phyloP scores from a whole-genome alignment of 2,113 vertebrate genomes.

The Cyprinodon brontotheroides region DNA sequence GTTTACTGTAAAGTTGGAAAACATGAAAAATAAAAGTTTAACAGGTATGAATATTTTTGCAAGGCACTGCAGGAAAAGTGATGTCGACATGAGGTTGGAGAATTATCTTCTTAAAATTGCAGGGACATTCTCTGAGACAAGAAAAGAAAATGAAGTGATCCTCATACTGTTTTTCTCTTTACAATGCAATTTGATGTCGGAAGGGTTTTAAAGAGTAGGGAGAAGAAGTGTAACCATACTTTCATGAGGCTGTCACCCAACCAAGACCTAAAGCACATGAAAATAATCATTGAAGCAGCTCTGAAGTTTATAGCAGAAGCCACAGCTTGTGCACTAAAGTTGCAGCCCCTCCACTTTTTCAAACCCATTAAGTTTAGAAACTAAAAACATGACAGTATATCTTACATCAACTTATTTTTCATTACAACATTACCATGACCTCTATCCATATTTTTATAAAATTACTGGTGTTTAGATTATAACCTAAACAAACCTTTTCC shows the following conservation, averaged over 20 bases:
- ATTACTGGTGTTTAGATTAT: conserved; percentile 24
- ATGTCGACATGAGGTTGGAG: neutral
- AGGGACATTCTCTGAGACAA: neutral
- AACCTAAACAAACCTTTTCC: conserved; percentile 24
- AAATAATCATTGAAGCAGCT: conserved; percentile 37
- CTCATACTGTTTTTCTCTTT: conserved; percentile 23
- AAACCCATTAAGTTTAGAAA: conserved; percentile 13
- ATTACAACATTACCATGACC: conserved; percentile 4
- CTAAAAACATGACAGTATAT: conserved; percentile 9
- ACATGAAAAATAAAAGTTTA: neutral
- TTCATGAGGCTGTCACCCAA: conserved; percentile 9
- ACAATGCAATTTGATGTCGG: neutral
- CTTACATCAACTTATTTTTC: neutral
- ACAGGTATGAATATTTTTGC: neutral
- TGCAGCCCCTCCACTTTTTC: neutral
- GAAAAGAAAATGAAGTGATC: neutral
- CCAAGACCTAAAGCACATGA: conserved; percentile 30
- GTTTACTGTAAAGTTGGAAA: neutral
- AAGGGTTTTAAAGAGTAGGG: neutral
- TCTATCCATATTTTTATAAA: conserved; percentile 26
- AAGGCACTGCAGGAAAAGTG: neutral
- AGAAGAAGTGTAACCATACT: conserved; percentile 5
- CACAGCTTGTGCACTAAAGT: conserved; percentile 25
- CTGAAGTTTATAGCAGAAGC: conserved; percentile 37
- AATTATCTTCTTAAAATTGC: neutral